Evolutionary conservation across 1,140 invertebrate genomes (phyloP).

Genomic region (Drosophila tristis): DNA sequence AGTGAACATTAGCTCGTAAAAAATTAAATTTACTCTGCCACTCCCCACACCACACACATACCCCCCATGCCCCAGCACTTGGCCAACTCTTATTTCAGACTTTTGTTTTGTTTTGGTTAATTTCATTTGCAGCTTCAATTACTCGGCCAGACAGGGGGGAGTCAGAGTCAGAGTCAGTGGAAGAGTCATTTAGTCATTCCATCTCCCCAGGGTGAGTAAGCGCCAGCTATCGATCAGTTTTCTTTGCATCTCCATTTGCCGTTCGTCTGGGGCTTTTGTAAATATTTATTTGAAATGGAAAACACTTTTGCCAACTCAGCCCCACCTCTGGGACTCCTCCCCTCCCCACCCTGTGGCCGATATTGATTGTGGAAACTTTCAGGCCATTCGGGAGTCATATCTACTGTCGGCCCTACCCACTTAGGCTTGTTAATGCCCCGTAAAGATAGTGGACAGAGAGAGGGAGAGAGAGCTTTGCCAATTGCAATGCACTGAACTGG

Average conservation of each 20-base stretch:
- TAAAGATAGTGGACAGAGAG: conserved; percentile 30
- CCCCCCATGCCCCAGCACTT: background rate
- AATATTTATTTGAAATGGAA: conserved; percentile 50
- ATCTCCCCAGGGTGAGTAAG: conserved; percentile 31
- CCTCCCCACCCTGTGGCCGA: no score
- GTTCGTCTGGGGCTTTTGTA: conserved; percentile 6
- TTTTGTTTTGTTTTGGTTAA: conserved; percentile 50
- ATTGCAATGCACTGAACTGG: conserved; percentile 31
- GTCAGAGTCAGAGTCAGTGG: background rate
- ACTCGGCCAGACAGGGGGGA: conserved; percentile 19
- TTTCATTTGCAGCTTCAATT: conserved; percentile 61
- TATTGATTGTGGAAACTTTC: conserved; percentile 36
- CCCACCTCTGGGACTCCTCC: background rate
- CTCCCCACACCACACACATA: background rate
- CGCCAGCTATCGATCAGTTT: conserved; percentile 19
- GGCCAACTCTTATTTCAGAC: background rate
- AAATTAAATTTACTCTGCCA: conserved; percentile 20
- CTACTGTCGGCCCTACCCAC: conserved; percentile 15
- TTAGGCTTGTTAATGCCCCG: conserved; percentile 34
- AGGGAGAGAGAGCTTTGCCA: conserved; percentile 1
- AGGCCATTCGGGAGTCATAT: conserved; percentile 33
- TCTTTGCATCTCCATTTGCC: conserved; percentile 3
- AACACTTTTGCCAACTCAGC: conserved; percentile 37
- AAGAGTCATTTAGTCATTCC: no score
- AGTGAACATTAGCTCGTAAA: conserved; percentile 50